phyloP scores from a whole-genome alignment of 2,888 invertebrate genomes.

The Aphodius granarius region DNA sequence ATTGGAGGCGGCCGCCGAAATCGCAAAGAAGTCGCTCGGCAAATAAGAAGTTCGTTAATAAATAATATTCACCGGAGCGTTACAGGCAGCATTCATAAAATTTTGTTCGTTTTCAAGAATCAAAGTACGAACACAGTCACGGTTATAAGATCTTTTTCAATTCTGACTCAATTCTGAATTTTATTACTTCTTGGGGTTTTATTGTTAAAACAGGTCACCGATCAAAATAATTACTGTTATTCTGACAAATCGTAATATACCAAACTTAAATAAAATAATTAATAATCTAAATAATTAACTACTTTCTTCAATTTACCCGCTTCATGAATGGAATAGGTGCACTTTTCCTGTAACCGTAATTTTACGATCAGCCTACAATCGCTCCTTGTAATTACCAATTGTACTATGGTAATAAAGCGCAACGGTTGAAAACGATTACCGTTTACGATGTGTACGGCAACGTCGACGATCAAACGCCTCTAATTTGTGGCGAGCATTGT shows the following conservation, averaged over 20 bases:
- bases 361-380: background rate
- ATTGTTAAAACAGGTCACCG: too few species aligned
- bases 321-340: background rate
- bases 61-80: background rate
- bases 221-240: too few species aligned
- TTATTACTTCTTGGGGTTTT: too few species aligned
- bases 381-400: background rate
- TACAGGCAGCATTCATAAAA: background rate
- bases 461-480: slow-evolving; percentile 3
- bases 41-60: background rate
- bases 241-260: too few species aligned
- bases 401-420: slow-evolving; percentile 1
- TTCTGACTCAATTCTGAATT: background rate
- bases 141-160: background rate
- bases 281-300: too few species aligned
- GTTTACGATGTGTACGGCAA: slow-evolving; percentile 1
- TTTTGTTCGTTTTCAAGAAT: background rate
- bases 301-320: too few species aligned
- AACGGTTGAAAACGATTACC: slow-evolving; percentile 10
- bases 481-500: slow-evolving; percentile 8
- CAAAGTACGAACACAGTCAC: background rate
- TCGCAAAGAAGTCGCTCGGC: background rate
- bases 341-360: background rate
- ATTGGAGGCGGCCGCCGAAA: background rate
- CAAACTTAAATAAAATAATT: too few species aligned